phyloP scores from a whole-genome alignment of 2,888 invertebrate genomes.

The Caenorhabditis sulstoni region DNA sequence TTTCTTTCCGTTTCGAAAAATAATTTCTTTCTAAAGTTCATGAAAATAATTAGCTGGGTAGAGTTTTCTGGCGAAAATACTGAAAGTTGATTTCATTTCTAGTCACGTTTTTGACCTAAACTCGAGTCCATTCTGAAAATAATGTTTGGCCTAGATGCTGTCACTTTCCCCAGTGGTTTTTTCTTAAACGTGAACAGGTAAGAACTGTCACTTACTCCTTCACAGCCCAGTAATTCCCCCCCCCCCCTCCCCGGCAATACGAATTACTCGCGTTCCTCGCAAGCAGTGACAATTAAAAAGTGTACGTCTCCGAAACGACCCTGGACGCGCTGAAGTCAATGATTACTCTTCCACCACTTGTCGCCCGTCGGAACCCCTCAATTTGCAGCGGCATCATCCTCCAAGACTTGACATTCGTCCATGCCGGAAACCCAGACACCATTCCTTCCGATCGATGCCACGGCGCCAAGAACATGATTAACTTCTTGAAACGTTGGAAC shows the following conservation, averaged over 20 bases:
- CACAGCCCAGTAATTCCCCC: background rate
- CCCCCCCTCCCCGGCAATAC: background rate
- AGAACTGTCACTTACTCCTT: too few relatives aligned
- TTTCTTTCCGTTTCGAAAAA: too few relatives aligned
- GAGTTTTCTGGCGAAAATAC: too few relatives aligned
- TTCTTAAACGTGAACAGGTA: constrained; percentile 7
- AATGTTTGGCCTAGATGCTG: background rate
- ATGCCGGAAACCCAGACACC: constrained; percentile 95
- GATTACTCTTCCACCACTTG: constrained; percentile 16
- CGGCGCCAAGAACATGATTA: constrained; percentile 85
- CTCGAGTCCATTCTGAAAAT: background rate
- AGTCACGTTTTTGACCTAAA: background rate
- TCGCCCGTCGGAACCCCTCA: constrained; percentile 21
- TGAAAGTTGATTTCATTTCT: background rate
- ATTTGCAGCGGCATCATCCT: constrained; percentile 91
- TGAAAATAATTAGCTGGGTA: too few relatives aligned
- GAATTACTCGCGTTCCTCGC: background rate
- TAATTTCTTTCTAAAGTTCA: too few relatives aligned
- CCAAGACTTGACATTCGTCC: constrained; percentile 98
- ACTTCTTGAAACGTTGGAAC: constrained; percentile 98
- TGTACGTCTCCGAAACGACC: background rate
- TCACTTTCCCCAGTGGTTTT: constrained; percentile 5
- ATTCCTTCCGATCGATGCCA: constrained; percentile 85
- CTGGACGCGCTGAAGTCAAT: constrained; percentile 14
- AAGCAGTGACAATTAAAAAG: too few relatives aligned